Conservation (phyloP, 37 sponge, comb jelly and placozoan species). For the Halisarca cf. caerulea region DNA sequence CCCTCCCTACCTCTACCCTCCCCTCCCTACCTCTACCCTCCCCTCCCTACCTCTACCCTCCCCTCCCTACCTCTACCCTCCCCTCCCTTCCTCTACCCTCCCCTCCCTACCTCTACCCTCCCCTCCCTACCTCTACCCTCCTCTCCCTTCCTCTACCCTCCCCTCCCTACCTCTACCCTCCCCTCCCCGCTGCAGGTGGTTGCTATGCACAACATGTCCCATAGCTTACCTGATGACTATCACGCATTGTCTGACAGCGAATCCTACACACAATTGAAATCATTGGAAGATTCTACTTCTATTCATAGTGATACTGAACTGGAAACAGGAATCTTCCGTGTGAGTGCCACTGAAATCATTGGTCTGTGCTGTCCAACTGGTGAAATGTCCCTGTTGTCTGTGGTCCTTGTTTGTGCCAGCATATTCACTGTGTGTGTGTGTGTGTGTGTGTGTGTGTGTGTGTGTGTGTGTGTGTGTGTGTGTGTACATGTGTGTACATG, state of each 20-base stretch:
- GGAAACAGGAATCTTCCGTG: neutral
- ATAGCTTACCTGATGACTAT: neutral
- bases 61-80: neutral
- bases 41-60: neutral
- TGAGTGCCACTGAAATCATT: no score
- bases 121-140: neutral
- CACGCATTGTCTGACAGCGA: slow-evolving; percentile 12
- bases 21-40: neutral
- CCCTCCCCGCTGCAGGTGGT: no score
- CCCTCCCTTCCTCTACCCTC: neutral
- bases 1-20: neutral
- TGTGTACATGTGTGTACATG: no score
- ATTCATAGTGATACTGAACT: slow-evolving; percentile 33
- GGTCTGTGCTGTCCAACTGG: no score
- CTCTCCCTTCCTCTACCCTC: neutral
- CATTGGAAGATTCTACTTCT: neutral
- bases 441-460: no score
- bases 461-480: no score
- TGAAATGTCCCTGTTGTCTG: no score
- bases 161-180: neutral
- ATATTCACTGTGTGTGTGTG: neutral
- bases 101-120: neutral
- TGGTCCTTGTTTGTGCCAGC: no score
- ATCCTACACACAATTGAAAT: neutral
- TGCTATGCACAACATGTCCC: neutral